Evolutionary conservation across 2,888 invertebrate genomes (phyloP).

Genomic region (Oegoconia quadripuncta): DNA sequence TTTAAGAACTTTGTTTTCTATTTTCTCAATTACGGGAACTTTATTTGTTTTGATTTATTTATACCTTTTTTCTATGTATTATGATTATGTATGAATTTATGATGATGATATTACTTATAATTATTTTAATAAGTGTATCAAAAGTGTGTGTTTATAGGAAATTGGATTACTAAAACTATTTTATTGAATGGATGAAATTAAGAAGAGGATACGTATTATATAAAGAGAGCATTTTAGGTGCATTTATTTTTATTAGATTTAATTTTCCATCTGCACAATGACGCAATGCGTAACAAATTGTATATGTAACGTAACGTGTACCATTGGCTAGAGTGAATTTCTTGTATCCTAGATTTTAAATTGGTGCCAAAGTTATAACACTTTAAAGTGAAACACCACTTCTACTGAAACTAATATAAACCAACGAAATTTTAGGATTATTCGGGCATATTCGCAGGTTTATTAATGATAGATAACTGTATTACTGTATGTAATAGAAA

Average conservation of each 20-base stretch:
- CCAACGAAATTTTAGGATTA: conserved; percentile 17
- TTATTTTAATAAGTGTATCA: too few relatives aligned
- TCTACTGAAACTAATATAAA: conserved; percentile 2
- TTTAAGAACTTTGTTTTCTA: too few relatives aligned
- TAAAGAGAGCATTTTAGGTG: conserved; percentile 34
- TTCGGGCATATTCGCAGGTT: conserved; percentile 17
- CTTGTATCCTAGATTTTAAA: conserved; percentile 36
- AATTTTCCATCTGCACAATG: conserved; percentile 14
- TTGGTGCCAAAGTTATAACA: conserved; percentile 61
- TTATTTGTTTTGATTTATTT: too few relatives aligned
- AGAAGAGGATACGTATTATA: too few relatives aligned
- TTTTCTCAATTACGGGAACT: too few relatives aligned
- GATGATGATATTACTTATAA: too few relatives aligned
- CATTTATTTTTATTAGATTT: conserved; percentile 43
- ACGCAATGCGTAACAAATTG: conserved; percentile 10
- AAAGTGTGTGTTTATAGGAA: too few relatives aligned
- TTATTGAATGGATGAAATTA: too few relatives aligned
- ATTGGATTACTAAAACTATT: too few relatives aligned
- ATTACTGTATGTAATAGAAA: conserved; percentile 17
- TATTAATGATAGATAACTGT: too few relatives aligned
- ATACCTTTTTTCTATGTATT: too few relatives aligned
- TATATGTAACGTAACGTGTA: conserved; percentile 20
- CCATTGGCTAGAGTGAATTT: conserved; percentile 26
- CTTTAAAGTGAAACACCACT: conserved; percentile 1
- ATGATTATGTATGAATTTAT: too few relatives aligned